A percentile compares a stretch with the other conserved stretches of the same genome.
Evolutionary conservation across 2,113 vertebrate species (phyloP).

Genomic region (Coturnix japonica): DNA sequence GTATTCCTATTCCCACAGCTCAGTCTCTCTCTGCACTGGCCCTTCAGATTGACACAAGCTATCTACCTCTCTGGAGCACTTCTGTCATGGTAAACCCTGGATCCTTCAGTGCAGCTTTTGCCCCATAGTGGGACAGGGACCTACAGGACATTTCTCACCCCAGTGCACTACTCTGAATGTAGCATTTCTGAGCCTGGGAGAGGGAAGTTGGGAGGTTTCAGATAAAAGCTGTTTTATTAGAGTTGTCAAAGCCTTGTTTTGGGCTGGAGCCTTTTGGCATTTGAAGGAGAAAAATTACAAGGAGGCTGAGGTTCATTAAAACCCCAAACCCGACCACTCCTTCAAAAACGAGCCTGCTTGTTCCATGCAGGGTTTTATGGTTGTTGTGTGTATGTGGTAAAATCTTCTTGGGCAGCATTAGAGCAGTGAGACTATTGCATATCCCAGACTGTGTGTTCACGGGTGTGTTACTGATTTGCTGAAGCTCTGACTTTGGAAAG

Average conservation of each 20-base stretch:
- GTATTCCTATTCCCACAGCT: not conserved
- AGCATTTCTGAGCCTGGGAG: not conserved
- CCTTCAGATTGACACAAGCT: not conserved
- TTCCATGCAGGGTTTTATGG: slow-evolving; percentile 55
- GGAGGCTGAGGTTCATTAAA: slow-evolving; percentile 73
- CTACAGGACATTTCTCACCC: accelerated
- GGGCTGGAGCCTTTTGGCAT: slow-evolving; percentile 58
- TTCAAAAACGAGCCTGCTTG: slow-evolving; percentile 40
- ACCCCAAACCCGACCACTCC: slow-evolving; percentile 50
- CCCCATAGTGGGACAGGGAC: not conserved
- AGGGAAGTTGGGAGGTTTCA: not conserved
- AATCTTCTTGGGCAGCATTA: slow-evolving; percentile 24
- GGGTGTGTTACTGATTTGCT: slow-evolving; percentile 43
- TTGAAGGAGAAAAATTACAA: slow-evolving; percentile 58
- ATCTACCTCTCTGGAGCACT: not conserved
- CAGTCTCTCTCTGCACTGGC: not conserved
- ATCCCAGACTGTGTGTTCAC: slow-evolving; percentile 60
- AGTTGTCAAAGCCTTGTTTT: slow-evolving; percentile 49
- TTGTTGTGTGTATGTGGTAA: slow-evolving; percentile 8
- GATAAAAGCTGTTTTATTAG: slow-evolving; percentile 60
- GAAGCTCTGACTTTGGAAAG: not conserved
- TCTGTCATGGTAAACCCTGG: not conserved
- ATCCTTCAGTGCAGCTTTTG: not conserved
- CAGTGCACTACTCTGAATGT: not conserved
- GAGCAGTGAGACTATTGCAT: not conserved